Base-by-base conservation (phyloP, 2,113 vertebrate species). In the Polypterus senegalus region DNA sequence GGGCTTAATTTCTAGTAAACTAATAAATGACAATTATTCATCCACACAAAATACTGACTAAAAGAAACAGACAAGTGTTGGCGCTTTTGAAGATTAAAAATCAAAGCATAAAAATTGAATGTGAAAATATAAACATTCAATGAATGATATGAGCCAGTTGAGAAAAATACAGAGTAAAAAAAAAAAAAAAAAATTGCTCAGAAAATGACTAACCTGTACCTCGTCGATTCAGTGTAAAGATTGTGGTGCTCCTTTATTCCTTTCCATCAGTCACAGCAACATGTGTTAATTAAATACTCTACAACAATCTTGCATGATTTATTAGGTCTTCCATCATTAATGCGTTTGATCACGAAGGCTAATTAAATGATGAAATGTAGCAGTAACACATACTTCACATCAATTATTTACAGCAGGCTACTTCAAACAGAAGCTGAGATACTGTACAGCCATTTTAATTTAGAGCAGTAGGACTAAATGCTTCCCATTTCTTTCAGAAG, bases 321-420 rank as follows among this genome's bases (percentile, higher is more conserved):
- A 78, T 82, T 78, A 75, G 54, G 58, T 68, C 68, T 78, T 67
- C 64, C 67, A 79, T 79, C 74, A 70, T 81, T 82, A 83, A 79
- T 70, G 69, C 79, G 62, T 81, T 86, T 83, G 81, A 86, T 80
- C 73, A 81, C 72, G 76, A 85, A 85, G 81, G 76, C 56, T 80
- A 81, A 88, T 86, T 87, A 81, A 82, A 74, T 72, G 72, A 70
- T 65, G 66, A 81, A 74, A 67, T 73, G 70, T 73, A 65, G 66
- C 67, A 59, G 71, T 66, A 79, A 78, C 57, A 73, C 61, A 65
- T 69, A 78, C 60, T 76, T 59, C 47, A 47, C 66, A 74, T 80
- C 74, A 72, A 69, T 83, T 83, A 83, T 80, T 79, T 73, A 77
- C 81, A 76, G 11, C 48, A 27, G 47, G 60, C 43, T 62, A 59